These are phyloP conservation scores for Antigone vipio DNA, from an alignment of 2,113 vertebrate genomes.

Conservation along the genomic window DNA sequence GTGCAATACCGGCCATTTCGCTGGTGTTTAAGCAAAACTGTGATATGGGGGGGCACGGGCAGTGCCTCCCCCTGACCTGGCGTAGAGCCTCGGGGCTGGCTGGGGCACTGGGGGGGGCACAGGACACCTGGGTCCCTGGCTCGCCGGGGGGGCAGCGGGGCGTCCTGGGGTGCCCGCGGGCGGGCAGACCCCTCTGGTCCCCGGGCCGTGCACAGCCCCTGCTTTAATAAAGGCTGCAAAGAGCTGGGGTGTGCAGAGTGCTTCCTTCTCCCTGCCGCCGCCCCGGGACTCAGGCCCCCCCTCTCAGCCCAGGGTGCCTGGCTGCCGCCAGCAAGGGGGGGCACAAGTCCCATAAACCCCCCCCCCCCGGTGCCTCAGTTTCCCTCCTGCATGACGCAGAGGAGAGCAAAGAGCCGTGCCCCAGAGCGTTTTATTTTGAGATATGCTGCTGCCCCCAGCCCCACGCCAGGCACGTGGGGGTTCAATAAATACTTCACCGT, in stretches of 20 bases:
- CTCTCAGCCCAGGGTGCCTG: neutral
- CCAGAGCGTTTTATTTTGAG: neutral
- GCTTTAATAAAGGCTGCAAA: conserved; percentile 5
- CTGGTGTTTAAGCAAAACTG: neutral
- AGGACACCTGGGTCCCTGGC: too few species aligned
- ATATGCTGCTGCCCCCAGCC: neutral
- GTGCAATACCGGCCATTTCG: neutral
- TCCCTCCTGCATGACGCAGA: neutral
- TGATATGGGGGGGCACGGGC: neutral
- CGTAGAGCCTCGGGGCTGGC: neutral
- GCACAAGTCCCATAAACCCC: fast-evolving
- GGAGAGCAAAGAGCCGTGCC: neutral
- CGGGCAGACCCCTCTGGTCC: neutral
- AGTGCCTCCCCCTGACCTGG: neutral
- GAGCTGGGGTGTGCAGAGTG: neutral
- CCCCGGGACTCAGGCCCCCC: too few species aligned
- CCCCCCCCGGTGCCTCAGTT: neutral
- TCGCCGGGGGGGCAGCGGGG: neutral
- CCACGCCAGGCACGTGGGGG: neutral
- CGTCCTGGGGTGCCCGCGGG: neutral
- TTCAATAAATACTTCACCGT: conserved; percentile 49
- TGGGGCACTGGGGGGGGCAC: too few species aligned
- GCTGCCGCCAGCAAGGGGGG: too few species aligned
- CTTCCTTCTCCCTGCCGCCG: neutral
- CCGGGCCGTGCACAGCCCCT: neutral